Evolutionary conservation across 2,113 vertebrate genomes (phyloP).

Genomic region (Mirounga angustirostris): DNA sequence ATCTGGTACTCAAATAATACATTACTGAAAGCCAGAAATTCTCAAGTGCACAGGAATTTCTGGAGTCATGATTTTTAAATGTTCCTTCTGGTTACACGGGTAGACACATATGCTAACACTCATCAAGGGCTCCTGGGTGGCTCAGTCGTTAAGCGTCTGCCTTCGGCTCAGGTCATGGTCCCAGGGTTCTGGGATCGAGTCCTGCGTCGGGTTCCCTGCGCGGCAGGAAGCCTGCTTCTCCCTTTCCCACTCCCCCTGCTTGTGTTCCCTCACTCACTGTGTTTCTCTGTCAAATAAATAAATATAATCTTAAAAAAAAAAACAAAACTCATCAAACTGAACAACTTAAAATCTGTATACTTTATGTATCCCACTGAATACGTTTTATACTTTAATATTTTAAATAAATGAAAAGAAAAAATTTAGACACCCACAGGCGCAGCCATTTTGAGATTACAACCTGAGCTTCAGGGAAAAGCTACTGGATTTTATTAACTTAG

Average conservation of each 20-base stretch:
- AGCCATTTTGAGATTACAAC: background rate
- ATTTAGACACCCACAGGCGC: background rate
- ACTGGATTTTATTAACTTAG: background rate
- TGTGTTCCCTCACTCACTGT: no score
- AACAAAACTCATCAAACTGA: background rate
- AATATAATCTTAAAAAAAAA: no score
- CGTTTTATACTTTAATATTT: background rate
- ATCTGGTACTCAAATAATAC: background rate
- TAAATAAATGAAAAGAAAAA: constrained; percentile 23
- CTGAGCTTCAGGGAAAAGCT: background rate
- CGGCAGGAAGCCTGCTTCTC: no score
- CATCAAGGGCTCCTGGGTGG: background rate
- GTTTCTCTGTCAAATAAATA: no score
- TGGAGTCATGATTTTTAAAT: background rate
- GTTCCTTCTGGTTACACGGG: background rate
- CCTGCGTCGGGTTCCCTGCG: no score
- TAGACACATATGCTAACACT: background rate
- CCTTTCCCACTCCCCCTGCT: no score
- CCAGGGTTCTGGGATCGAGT: no score
- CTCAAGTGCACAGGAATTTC: background rate
- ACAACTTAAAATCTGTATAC: background rate
- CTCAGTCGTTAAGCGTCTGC: no score
- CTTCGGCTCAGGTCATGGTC: no score
- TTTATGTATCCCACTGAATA: background rate
- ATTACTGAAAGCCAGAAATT: background rate